These are phyloP conservation scores for Ceyx melanurus DNA, from an alignment of 2,113 vertebrate species.

Conservation along the genomic window DNA sequence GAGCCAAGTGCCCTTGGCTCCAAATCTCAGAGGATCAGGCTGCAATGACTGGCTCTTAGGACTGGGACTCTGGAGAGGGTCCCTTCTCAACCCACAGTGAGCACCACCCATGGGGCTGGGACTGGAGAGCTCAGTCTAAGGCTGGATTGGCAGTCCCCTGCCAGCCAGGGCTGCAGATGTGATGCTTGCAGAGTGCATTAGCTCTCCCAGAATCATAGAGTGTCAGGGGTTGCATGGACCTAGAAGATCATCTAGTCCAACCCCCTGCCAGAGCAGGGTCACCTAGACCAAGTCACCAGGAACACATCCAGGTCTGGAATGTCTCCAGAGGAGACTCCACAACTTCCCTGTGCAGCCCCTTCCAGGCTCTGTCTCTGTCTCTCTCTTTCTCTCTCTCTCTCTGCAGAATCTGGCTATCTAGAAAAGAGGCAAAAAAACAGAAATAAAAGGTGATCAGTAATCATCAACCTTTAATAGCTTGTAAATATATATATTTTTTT, in stretches of 20 bases:
- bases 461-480: conserved; percentile 61
- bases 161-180: neutral
- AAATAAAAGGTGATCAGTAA: conserved; percentile 38
- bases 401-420: neutral
- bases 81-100: rapidly evolving
- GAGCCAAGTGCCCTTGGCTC: neutral
- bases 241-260: no score
- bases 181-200: neutral
- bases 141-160: neutral
- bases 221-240: no score
- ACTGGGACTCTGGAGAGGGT: rapidly evolving
- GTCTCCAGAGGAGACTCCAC: no score
- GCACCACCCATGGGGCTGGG: rapidly evolving
- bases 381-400: no score
- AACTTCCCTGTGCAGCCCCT: no score
- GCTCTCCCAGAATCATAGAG: neutral
- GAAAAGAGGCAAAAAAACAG: neutral
- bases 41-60: neutral
- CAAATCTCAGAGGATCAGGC: neutral
- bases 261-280: no score
- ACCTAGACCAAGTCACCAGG: no score
- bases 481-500: conserved; percentile 30
- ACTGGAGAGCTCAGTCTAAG: neutral
- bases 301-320: no score
- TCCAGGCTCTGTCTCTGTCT: no score